Evolutionary conservation across 2,113 vertebrate genomes (phyloP), one percentile per base, ranked within the genome.

Genomic region (Empidonax traillii): DNA sequence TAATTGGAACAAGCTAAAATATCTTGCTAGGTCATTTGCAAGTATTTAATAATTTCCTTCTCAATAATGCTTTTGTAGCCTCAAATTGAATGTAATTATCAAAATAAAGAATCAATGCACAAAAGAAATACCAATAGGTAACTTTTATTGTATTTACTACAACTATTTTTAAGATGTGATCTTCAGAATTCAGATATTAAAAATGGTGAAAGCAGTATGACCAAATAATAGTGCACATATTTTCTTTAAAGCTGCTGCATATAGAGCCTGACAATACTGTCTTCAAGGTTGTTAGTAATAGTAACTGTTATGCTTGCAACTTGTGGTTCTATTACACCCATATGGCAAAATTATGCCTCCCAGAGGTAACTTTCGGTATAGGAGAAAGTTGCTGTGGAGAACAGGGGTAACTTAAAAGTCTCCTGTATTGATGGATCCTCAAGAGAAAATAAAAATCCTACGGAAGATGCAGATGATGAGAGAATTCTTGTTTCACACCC

Each of bases 341-440:
- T 74, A 27, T 35, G 47, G 90, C 83, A 92, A 93, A 94, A 92
- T 89, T 63, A 84, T 94, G 96, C 94, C 96, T 96, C 94, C 93
- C 84, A 81, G 93, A 95, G 95, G 86, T 63, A 68, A 59, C 56
- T 72, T 81, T 28, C 47, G 86, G 93, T 85, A 96, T 6, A 87
- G 76, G 44, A 77, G 35, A 71, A 63, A 72, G 61, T 68, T 67
- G 33, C 53, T 74, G 31, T 24, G 15, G 61, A 43, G 39, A 55
- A 10, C n/a, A 23, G 30, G 25, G 24, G 22, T 67, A 62, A 84
- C 59, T 44, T 89, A 17, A 47, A 84, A 84, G 56, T 24, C 39
- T 90, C 33, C 14, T 46, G 17, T 58, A 22, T 67, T 89, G 61
- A 72, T 4, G 14, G 62, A 77, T n/a, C 37, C 67, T 81, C 46